Conservation (phyloP, 2,888 invertebrate genomes). For the Mythimna albipuncta region DNA sequence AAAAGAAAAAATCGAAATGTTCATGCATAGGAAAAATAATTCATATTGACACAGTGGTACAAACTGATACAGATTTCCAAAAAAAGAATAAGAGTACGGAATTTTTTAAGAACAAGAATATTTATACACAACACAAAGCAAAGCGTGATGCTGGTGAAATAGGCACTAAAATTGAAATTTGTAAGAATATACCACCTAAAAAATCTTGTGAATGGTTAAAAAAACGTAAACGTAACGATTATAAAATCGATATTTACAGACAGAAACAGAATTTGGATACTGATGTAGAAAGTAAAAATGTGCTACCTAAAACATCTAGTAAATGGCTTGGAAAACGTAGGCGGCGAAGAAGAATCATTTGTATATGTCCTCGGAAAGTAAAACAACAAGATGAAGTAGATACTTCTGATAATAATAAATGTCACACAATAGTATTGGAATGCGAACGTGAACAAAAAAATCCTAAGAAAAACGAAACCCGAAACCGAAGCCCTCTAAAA, state of each 20-base stretch:
- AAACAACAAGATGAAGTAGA: neutral
- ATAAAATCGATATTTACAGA: neutral
- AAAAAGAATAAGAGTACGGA: slow-evolving; percentile 9
- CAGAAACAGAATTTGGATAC: neutral
- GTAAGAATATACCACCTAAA: neutral
- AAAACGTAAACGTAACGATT: neutral
- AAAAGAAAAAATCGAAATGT: neutral
- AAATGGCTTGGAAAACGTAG: slow-evolving; percentile 14
- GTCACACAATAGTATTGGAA: neutral
- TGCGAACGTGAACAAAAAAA: neutral
- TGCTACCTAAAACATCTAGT: neutral
- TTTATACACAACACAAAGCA: neutral
- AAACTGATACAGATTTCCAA: slow-evolving; percentile 25
- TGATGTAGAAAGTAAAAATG: neutral
- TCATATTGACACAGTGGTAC: slow-evolving; percentile 21
- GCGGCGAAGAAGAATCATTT: neutral
- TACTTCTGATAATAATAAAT: neutral
- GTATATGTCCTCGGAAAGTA: slow-evolving; percentile 6
- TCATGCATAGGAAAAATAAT: slow-evolving; percentile 39
- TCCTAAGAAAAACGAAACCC: neutral
- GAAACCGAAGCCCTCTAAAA: neutral
- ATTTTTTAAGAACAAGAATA: slow-evolving; percentile 6
- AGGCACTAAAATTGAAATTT: neutral
- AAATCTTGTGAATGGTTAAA: neutral
- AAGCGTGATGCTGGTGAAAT: slow-evolving; percentile 7